Evolutionary conservation across 37 sponge, comb jelly and placozoan genomes (phyloP).

Genomic region (Ephydatia muelleri): DNA sequence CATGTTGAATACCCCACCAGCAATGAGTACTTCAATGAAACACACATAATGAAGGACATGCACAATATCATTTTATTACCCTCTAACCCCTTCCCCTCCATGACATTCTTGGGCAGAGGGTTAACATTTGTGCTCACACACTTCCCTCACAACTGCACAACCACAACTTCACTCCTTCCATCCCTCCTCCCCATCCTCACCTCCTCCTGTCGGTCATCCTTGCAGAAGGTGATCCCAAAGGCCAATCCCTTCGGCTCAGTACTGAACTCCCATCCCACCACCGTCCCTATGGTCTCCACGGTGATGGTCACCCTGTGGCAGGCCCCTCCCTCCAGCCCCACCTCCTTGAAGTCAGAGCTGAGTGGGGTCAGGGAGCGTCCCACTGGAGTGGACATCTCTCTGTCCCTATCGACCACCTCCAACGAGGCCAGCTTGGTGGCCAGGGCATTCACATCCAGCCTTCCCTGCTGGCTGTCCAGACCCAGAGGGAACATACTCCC

Average conservation of each 20-base stretch:
- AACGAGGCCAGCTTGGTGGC: slow-evolving; percentile 49
- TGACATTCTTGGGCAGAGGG: too few relatives aligned
- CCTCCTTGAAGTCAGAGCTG: slow-evolving; percentile 32
- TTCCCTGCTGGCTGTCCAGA: slow-evolving; percentile 12
- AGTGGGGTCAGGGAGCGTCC: background rate
- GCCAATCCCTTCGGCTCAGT: slow-evolving; percentile 80
- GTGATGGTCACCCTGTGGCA: slow-evolving; percentile 49
- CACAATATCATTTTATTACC: too few relatives aligned
- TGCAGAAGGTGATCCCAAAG: slow-evolving; percentile 58
- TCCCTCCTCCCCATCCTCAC: slow-evolving; percentile 16
- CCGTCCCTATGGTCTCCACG: slow-evolving; percentile 49
- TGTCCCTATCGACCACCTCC: slow-evolving; percentile 5
- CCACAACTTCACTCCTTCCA: too few relatives aligned
- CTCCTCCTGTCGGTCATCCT: slow-evolving; percentile 22
- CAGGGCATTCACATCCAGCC: slow-evolving; percentile 54
- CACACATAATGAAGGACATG: too few relatives aligned
- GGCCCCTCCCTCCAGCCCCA: slow-evolving; percentile 56
- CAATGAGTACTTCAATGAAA: too few relatives aligned
- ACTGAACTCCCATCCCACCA: slow-evolving; percentile 73
- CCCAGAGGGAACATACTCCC: slow-evolving; percentile 51
- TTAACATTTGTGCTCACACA: too few relatives aligned
- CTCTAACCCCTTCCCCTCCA: too few relatives aligned
- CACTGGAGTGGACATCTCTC: background rate
- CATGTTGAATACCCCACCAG: too few relatives aligned
- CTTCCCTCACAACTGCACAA: too few relatives aligned